Base-by-base conservation (phyloP, 1,140 invertebrate species). In the Hermatobates lingyangjiaoensis region DNA sequence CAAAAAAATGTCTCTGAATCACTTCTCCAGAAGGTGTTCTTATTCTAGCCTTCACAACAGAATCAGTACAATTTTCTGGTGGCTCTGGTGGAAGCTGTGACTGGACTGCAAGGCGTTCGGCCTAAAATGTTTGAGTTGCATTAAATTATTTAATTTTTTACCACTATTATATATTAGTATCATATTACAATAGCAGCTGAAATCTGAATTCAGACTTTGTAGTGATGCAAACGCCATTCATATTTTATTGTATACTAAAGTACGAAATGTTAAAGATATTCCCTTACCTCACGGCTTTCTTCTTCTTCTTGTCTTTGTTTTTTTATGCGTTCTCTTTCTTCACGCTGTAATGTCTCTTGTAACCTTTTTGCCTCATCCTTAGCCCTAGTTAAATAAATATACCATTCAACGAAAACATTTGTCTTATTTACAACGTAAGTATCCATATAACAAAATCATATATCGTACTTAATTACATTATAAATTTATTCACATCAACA, bases 321-420 rank as follows among this genome's bases (percentile, higher is more conserved):
- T 66, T 85, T 81, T 66, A 77, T 78, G 59, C 71, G 77, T 15
- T 76, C 75, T 63, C 79, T 74, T 60, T 77, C 75, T 65, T 79
- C 74, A 55, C 75, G 66, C 68, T 85, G 80, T 45, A 71, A 75
- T 64, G 77, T 65, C 62, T 83, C 80, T 67, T 80, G 76, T 59
- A 77, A 71, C 50, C 77, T 74, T 66, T 81, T 85, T 2, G 81
- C 76, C 69, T 86, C 82, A 67, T 88, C 85, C 71, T 89, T 89
- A 28, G 83, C 83, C 69, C 80, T 82, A 62, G 47, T 69, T 67
- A 50, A 39, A 45, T n/a, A n/a, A n/a, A n/a, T n/a, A n/a, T n/a
- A n/a, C n/a, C n/a, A n/a, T n/a, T n/a, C n/a, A n/a, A n/a, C n/a
- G n/a, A n/a, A n/a, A n/a, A n/a, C n/a, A n/a, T n/a, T n/a, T n/a